A percentile compares a stretch with the other conserved stretches of the same genome.
phyloP scores from a whole-genome alignment of 1,140 invertebrate genomes.

The roundworm (Caenorhabditis elegans) region WBcel235 BX284603.4:1107001-1107500 shows the following conservation, averaged over 20 bases:
- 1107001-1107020: constrained; percentile 24
- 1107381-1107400: no score
- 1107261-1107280: constrained; percentile 43
- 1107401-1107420: no score
- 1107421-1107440: no score
- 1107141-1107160: constrained; percentile 32
- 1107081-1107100: background rate
- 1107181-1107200: constrained; percentile 40
- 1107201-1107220: constrained; percentile 40
- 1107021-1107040: background rate
- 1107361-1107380: background rate
- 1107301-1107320: constrained; percentile 14
- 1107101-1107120: background rate
- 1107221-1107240: constrained; percentile 43
- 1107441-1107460: no score
- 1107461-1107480: no score
- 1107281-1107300: constrained; percentile 19
- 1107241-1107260: constrained; percentile 43
- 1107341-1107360: background rate
- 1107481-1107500: no score
- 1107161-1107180: constrained; percentile 37
- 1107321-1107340: background rate
- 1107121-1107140: background rate
- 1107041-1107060: background rate
- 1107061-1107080: background rate